Conservation (phyloP, 2,113 vertebrate genomes). For the Ptilorrhoa leucosticta region DNA sequence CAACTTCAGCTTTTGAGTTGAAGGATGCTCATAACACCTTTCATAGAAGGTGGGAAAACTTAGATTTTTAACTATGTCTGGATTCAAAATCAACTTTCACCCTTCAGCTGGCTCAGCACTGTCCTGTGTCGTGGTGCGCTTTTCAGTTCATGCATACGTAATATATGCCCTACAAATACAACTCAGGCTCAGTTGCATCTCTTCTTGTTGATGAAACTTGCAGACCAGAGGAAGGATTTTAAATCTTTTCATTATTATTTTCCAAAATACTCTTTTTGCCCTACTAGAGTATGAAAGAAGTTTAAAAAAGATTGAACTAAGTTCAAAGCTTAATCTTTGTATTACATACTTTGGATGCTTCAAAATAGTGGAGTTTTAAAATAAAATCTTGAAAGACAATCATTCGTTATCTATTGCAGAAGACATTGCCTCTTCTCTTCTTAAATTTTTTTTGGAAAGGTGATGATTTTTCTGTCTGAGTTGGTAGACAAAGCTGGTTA, state of each 20-base stretch:
- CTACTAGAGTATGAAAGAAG: not conserved
- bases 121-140: not conserved
- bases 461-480: not conserved
- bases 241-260: not conserved
- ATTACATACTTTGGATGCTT: not conserved
- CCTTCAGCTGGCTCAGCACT: not conserved
- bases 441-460: not conserved
- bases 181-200: not conserved
- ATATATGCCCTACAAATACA: not conserved
- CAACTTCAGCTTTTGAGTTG: not conserved
- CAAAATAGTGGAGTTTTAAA: accelerated
- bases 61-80: not conserved
- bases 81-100: not conserved
- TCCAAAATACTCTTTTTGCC: not conserved
- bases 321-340: not conserved
- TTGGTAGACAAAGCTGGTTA: not conserved
- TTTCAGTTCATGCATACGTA: not conserved
- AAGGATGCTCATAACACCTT: not conserved
- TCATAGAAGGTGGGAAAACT: not conserved
- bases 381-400: not conserved
- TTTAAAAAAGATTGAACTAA: not conserved
- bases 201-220: not conserved
- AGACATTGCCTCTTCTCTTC: not conserved
- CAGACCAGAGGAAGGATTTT: not conserved
- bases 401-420: not conserved